phyloP scores from a whole-genome alignment of 2,797 vertebrate species.

The Neomorphus geoffroyi region DNA sequence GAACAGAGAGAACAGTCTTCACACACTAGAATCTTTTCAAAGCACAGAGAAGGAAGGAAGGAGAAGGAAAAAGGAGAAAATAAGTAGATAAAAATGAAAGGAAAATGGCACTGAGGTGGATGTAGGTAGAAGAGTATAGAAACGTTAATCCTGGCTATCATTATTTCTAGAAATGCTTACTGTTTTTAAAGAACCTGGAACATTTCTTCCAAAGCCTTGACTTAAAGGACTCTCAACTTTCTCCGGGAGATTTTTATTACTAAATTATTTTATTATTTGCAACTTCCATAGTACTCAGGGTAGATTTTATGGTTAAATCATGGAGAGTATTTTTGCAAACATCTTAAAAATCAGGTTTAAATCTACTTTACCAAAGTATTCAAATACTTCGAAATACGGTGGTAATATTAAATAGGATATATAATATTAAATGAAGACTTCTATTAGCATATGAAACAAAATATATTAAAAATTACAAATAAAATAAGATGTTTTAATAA shows the following conservation, averaged over 20 bases:
- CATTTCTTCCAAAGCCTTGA: background rate
- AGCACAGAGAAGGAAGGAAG: background rate
- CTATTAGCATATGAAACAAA: background rate
- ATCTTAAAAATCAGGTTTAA: background rate
- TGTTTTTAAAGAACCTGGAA: background rate
- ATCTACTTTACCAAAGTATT: background rate
- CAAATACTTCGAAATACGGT: background rate
- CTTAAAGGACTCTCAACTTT: background rate
- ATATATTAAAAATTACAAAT: background rate
- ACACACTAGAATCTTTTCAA: background rate
- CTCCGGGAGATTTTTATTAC: background rate
- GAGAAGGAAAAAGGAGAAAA: background rate
- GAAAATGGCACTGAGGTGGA: background rate
- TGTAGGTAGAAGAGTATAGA: background rate
- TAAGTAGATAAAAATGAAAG: background rate
- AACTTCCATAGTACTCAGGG: background rate
- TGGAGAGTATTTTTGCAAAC: background rate
- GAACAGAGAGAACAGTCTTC: background rate
- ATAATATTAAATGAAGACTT: background rate
- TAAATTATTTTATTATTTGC: background rate
- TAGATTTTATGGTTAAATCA: background rate
- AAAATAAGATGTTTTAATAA: background rate
- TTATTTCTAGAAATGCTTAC: background rate
- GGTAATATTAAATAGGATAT: background rate
- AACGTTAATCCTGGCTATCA: background rate